phyloP scores from a whole-genome alignment of 2,888 invertebrate species.

The Cerastis leucographa region DNA sequence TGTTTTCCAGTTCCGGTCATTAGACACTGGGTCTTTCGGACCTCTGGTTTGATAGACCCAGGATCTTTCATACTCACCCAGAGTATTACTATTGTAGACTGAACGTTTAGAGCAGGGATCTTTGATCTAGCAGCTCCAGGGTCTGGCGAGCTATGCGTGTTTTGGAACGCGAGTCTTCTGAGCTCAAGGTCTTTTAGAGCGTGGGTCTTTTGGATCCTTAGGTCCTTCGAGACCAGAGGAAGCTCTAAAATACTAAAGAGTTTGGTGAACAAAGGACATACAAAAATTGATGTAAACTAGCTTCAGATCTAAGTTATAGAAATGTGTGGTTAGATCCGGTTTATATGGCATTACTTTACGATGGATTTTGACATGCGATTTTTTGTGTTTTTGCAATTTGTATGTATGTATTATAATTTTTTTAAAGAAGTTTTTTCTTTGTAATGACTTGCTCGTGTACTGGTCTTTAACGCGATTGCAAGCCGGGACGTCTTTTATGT shows the following conservation, averaged over 20 bases:
- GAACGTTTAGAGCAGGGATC: too few species aligned
- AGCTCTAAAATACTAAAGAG: background rate
- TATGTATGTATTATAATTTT: background rate
- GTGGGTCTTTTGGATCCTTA: background rate
- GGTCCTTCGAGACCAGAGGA: background rate
- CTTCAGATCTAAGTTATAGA: background rate
- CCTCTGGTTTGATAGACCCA: too few species aligned
- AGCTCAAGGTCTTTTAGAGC: background rate
- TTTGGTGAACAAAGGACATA: background rate
- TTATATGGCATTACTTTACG: background rate
- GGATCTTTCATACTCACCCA: too few species aligned
- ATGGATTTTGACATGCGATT: constrained; percentile 45
- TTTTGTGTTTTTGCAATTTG: background rate
- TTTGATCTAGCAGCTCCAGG: background rate
- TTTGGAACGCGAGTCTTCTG: background rate
- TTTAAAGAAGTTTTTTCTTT: background rate
- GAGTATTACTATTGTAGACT: too few species aligned
- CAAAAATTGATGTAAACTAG: background rate
- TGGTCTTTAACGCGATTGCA: rapidly evolving
- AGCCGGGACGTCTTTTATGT: background rate
- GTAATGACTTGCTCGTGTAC: background rate
- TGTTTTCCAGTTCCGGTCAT: too few species aligned
- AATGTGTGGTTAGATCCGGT: background rate
- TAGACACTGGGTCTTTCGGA: too few species aligned
- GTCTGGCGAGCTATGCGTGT: background rate